phyloP scores from a whole-genome alignment of 2,888 invertebrate species.

The Caenorhabditis sp. region DNA sequence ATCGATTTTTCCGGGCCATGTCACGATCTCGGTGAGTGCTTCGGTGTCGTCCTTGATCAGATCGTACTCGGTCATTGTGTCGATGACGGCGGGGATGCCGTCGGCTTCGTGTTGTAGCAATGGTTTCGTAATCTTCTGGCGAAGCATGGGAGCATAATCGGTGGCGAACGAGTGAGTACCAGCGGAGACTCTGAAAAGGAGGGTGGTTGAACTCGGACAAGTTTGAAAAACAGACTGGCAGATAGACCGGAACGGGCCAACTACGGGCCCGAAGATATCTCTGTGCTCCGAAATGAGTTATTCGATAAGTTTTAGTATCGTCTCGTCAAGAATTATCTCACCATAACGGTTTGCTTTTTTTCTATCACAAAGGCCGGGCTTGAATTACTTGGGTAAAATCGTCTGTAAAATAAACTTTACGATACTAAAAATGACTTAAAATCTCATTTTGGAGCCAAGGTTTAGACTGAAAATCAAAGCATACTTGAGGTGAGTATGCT shows the following conservation, averaged over 20 bases:
- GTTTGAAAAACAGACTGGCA: neutral
- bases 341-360: too few relatives aligned
- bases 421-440: too few relatives aligned
- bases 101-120: slow-evolving; percentile 86
- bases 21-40: slow-evolving; percentile 90
- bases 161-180: slow-evolving; percentile 75
- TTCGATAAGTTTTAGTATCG: slow-evolving; percentile 57
- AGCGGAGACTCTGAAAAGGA: slow-evolving; percentile 75
- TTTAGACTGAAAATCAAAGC: too few relatives aligned
- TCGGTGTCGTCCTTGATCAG: slow-evolving; percentile 94
- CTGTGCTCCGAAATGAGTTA: too few relatives aligned
- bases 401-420: too few relatives aligned
- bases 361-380: too few relatives aligned
- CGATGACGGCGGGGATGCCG: slow-evolving; percentile 73
- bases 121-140: slow-evolving; percentile 89
- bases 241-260: too few relatives aligned
- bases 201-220: neutral
- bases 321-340: too few relatives aligned
- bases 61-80: slow-evolving; percentile 87
- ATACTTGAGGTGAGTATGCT: slow-evolving; percentile 91
- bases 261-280: too few relatives aligned
- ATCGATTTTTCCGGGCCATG: slow-evolving; percentile 88
- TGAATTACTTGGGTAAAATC: too few relatives aligned
- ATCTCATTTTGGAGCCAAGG: too few relatives aligned
- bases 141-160: slow-evolving; percentile 91